Evolutionary conservation across 2,113 vertebrate genomes (phyloP), one percentile per base, ranked within the genome.

Genomic region (Piaya cayana): DNA sequence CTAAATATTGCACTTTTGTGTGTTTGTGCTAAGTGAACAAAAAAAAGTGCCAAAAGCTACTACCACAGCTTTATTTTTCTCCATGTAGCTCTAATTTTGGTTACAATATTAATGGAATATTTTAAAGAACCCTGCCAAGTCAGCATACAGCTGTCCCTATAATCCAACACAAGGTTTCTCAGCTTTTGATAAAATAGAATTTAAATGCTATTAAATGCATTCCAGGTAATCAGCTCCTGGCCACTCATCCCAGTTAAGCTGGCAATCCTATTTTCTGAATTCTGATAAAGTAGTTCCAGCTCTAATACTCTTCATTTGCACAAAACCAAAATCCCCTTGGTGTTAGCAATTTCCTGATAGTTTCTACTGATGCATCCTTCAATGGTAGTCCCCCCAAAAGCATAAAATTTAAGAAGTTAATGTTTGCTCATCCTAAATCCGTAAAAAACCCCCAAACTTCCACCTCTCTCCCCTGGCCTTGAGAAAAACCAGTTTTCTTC

Each of bases 181-280:
- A 86, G n/a, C 21, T 75, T 60, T 49, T 80, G 22, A 56, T 47
- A 90, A 75, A 89, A 88, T 8, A 75, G 16, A 94, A 71, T 72
- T 94, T 58, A 78, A 96, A 88, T 58, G 43, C 25, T 76, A 26
- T 72, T 86, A 89, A 75, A 65, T 36, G 30, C 23, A 95, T 92
- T 72, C 74, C 82, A 90, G 39, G 60, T 81, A 94, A 94, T 90
- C 68, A 79, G 56, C 39, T 92, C 43, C 53, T 78, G 39, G n/a
- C 11, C 27, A 65, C n/a, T 62, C 50, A 86, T 70, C 59, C 81
- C 39, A n/a, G 27, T 81, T 88, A 90, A 96, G 53, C 72, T 88
- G 77, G 62, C 72, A 93, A 90, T 81, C 39, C 56, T 79, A 15
- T 86, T 93, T 82, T 60, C 86, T 82, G 49, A 76, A 64, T 75